Percentiles rank a stretch among this genome's conserved stretches.
Evolutionary conservation across 2,113 vertebrate species (phyloP).

Genomic region (Xenopus tropicalis): DNA sequence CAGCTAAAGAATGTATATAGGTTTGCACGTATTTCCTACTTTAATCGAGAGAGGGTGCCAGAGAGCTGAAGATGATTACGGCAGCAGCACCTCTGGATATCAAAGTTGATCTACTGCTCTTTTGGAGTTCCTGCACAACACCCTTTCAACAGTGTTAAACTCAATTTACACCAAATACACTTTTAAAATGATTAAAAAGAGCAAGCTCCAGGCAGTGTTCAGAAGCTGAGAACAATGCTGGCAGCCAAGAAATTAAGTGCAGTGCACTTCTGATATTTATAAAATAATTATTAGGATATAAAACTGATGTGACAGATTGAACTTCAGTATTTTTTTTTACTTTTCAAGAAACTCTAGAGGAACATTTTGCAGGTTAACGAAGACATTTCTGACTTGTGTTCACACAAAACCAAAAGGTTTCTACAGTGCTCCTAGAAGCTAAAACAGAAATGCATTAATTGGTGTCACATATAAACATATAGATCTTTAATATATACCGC

Average conservation of each 20-base stretch:
- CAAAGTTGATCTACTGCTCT: conserved; percentile 35
- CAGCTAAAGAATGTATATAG: too few relatives aligned
- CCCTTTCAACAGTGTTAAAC: conserved; percentile 51
- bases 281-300: conserved; percentile 58
- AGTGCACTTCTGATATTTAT: conserved; percentile 54
- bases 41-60: conserved; percentile 66
- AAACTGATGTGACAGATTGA: conserved; percentile 50
- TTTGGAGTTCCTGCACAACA: conserved; percentile 50
- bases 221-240: conserved; percentile 49
- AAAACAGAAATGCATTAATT: neutral
- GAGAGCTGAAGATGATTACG: conserved; percentile 58
- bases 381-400: conserved; percentile 24
- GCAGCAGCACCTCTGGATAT: conserved; percentile 9
- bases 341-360: neutral
- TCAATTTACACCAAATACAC: conserved; percentile 51
- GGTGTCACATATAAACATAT: neutral
- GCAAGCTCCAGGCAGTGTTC: conserved; percentile 48
- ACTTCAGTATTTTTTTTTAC: conserved; percentile 15
- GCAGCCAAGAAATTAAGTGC: conserved; percentile 53
- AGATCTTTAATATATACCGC: neutral
- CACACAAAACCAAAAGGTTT: conserved; percentile 14
- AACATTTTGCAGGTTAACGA: neutral
- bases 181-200: conserved; percentile 53
- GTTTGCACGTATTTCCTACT: conserved; percentile 29
- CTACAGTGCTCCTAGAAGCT: neutral